Conservation (phyloP, 2,888 invertebrate species). For the Drosophila gaucha region DNA sequence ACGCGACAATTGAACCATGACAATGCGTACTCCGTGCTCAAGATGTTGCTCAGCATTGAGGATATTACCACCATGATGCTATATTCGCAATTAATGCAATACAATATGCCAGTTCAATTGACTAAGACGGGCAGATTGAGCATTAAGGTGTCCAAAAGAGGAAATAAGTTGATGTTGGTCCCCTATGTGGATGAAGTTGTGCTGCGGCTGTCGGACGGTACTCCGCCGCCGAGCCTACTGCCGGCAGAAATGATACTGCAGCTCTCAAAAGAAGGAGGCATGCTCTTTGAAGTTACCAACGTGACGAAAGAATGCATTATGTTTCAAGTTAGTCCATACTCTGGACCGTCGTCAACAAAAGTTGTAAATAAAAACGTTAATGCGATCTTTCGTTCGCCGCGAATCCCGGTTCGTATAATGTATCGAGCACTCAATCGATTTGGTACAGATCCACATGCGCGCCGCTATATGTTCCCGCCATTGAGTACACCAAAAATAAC, state of each 20-base stretch:
- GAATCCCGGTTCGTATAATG: slow-evolving; percentile 60
- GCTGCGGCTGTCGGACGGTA: not conserved
- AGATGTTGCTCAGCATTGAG: slow-evolving; percentile 71
- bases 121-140: not conserved
- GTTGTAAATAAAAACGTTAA: not conserved
- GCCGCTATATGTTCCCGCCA: slow-evolving; percentile 62
- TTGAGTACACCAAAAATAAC: not conserved
- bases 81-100: slow-evolving; percentile 48
- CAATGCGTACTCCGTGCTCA: slow-evolving; percentile 60
- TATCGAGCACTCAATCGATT: slow-evolving; percentile 65
- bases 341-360: rapidly evolving
- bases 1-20: slow-evolving; percentile 29
- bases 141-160: not conserved
- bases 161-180: slow-evolving; percentile 4
- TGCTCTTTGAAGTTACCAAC: not conserved
- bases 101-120: slow-evolving; percentile 3
- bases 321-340: not conserved
- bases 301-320: not conserved
- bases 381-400: slow-evolving; percentile 64
- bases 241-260: not conserved
- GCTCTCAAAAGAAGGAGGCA: not conserved
- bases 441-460: slow-evolving; percentile 13
- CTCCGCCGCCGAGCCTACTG: rapidly evolving
- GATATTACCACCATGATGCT: slow-evolving; percentile 60
- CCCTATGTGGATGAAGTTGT: slow-evolving; percentile 12